phyloP scores from a whole-genome alignment of 2,888 invertebrate species.

The Dromius quadrimaculatus region DNA sequence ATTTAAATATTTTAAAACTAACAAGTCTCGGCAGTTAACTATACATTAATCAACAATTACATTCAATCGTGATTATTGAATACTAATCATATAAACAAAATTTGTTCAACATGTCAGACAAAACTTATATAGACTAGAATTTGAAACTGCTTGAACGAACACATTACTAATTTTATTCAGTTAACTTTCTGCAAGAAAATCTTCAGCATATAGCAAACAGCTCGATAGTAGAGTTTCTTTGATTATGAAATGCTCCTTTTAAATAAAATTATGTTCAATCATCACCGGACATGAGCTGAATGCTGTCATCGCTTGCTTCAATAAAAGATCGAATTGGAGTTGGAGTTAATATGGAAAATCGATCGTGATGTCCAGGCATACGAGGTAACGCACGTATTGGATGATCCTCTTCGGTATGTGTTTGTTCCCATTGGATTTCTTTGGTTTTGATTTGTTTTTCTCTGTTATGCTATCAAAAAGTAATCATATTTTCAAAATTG shows the following conservation, averaged over 20 bases:
- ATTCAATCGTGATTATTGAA: background rate
- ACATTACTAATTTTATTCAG: constrained; percentile 35
- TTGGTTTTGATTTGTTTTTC: constrained; percentile 60
- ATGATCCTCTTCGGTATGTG: constrained; percentile 60
- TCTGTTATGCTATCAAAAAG: constrained; percentile 51
- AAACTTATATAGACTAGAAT: constrained; percentile 45
- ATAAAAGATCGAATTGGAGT: constrained; percentile 69
- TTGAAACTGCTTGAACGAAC: constrained; percentile 49
- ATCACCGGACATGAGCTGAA: constrained; percentile 68
- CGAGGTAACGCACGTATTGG: constrained; percentile 60
- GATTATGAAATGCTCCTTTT: background rate
- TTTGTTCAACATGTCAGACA: background rate
- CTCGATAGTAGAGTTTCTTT: constrained; percentile 12
- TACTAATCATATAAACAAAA: background rate
- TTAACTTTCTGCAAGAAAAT: constrained; percentile 11
- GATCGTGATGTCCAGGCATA: constrained; percentile 64
- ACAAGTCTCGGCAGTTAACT: background rate
- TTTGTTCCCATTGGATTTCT: constrained; percentile 62
- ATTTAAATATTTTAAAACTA: background rate
- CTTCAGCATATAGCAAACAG: constrained; percentile 37
- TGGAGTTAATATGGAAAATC: constrained; percentile 69
- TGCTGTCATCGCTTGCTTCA: constrained; percentile 68
- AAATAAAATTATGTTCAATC: constrained; percentile 58
- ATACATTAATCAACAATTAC: background rate
- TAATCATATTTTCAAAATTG: too few species aligned